phyloP scores from a whole-genome alignment of 2,888 invertebrate species.

The Microctonus brassicae region DNA sequence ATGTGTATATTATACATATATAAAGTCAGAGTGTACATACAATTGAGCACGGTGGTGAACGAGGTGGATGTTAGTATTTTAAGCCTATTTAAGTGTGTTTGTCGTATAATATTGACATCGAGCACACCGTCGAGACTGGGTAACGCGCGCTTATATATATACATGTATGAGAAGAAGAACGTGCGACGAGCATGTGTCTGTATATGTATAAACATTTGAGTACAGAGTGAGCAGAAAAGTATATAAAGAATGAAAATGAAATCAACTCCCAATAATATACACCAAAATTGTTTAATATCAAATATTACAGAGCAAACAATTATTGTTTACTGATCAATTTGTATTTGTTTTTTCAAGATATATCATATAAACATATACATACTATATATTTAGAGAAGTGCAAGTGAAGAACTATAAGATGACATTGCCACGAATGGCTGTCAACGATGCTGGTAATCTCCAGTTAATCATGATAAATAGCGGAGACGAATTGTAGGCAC shows the following conservation, averaged over 20 bases:
- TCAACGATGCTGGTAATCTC: slow-evolving; percentile 66
- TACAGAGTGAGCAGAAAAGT: slow-evolving; percentile 11
- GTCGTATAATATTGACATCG: slow-evolving; percentile 70
- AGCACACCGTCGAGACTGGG: slow-evolving; percentile 60
- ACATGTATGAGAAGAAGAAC: slow-evolving; percentile 31
- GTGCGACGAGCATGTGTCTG: slow-evolving; percentile 20
- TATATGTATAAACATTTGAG: slow-evolving; percentile 22
- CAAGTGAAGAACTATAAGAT: slow-evolving; percentile 6
- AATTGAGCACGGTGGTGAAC: slow-evolving; percentile 50
- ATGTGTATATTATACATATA: slow-evolving; percentile 42
- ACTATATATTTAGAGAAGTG: background rate
- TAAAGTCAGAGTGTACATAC: slow-evolving; percentile 46
- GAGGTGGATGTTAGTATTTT: slow-evolving; percentile 66
- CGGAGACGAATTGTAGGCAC: slow-evolving; percentile 48
- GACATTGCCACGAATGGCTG: slow-evolving; percentile 53
- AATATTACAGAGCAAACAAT: slow-evolving; percentile 1
- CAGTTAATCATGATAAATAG: slow-evolving; percentile 67
- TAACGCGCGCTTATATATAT: slow-evolving; percentile 52
- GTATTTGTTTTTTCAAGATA: background rate
- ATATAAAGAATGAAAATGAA: slow-evolving; percentile 5
- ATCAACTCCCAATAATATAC: slow-evolving; percentile 10
- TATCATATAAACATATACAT: background rate
- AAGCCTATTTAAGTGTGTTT: slow-evolving; percentile 70
- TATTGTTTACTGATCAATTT: slow-evolving; percentile 7
- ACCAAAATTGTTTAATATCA: slow-evolving; percentile 3